phyloP scores from a whole-genome alignment of 2,113 vertebrate species.

The Chascanopsetta lugubris region DNA sequence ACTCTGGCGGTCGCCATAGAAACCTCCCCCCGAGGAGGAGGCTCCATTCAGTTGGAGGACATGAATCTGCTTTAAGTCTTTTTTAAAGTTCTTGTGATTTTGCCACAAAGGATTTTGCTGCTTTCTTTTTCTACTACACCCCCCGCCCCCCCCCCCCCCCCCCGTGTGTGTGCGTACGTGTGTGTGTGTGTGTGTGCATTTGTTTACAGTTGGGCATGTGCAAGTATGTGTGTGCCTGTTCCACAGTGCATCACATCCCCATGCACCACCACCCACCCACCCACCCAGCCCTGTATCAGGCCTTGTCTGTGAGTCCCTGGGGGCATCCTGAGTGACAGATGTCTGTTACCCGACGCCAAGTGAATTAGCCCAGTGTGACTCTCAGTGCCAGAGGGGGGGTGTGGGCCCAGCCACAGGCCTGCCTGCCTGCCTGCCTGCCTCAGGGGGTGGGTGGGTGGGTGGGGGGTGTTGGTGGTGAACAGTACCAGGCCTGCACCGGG shows the following conservation, averaged over 20 bases:
- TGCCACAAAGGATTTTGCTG: background rate
- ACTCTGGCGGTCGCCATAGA: conserved; percentile 89
- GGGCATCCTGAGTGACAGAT: conserved; percentile 79
- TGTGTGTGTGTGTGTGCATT: too few relatives aligned
- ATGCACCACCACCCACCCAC: conserved; percentile 25
- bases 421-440: conserved; percentile 55
- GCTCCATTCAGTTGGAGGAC: conserved; percentile 65
- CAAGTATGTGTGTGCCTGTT: conserved; percentile 63
- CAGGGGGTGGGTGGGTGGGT: conserved; percentile 33
- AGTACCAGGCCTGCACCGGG: conserved; percentile 35
- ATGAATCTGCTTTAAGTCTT: conserved; percentile 26
- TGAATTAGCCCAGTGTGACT: conserved; percentile 77
- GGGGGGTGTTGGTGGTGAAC: conserved; percentile 1
- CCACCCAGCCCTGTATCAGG: conserved; percentile 50
- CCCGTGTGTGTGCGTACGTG: too few relatives aligned
- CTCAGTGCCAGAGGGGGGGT: conserved; percentile 58
- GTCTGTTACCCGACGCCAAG: conserved; percentile 81
- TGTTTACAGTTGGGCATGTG: conserved; percentile 56
- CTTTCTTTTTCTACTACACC: background rate
- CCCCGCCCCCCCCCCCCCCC: too few relatives aligned
- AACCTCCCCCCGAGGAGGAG: conserved; percentile 82
- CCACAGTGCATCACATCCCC: conserved; percentile 63
- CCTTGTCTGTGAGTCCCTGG: conserved; percentile 69
- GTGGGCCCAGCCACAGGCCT: conserved; percentile 47
- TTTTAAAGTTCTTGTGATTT: background rate